phyloP scores from a whole-genome alignment of 2,113 vertebrate species.

The Eulemur rufifrons region DNA sequence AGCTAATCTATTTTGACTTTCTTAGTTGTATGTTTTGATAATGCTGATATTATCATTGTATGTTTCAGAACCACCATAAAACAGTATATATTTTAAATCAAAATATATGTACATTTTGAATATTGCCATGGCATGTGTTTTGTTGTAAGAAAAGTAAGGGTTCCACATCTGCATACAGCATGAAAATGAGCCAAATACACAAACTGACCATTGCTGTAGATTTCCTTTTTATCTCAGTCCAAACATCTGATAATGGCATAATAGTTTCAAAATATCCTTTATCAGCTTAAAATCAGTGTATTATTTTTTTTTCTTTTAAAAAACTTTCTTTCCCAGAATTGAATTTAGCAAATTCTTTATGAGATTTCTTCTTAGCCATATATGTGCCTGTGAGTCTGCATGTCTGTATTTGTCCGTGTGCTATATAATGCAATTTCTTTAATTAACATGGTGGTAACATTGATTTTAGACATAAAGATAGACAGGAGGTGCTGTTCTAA shows the following conservation, averaged over 20 bases:
- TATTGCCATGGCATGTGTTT: too few relatives aligned
- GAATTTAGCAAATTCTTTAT: not conserved
- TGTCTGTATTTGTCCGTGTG: accelerated
- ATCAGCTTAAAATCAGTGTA: not conserved
- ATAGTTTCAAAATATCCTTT: not conserved
- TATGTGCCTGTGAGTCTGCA: accelerated
- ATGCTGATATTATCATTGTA: not conserved
- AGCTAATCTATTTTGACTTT: not conserved
- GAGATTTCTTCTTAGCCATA: accelerated
- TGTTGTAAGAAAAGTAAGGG: not conserved
- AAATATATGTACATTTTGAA: not conserved
- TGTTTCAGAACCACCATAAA: not conserved
- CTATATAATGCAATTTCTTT: not conserved
- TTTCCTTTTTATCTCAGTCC: not conserved
- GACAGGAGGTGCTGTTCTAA: not conserved
- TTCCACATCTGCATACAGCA: accelerated
- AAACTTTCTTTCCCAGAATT: not conserved
- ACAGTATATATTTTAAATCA: not conserved
- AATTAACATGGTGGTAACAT: not conserved
- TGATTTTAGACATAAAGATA: not conserved
- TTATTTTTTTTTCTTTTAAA: not conserved
- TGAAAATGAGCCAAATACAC: not conserved
- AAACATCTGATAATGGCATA: not conserved
- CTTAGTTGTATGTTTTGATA: not conserved
- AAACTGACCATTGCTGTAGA: too few relatives aligned